A percentile compares a stretch with the other conserved stretches of the same genome.
phyloP scores from a whole-genome alignment of 2,797 vertebrate genomes.

The Sylvilagus floridanus region DNA sequence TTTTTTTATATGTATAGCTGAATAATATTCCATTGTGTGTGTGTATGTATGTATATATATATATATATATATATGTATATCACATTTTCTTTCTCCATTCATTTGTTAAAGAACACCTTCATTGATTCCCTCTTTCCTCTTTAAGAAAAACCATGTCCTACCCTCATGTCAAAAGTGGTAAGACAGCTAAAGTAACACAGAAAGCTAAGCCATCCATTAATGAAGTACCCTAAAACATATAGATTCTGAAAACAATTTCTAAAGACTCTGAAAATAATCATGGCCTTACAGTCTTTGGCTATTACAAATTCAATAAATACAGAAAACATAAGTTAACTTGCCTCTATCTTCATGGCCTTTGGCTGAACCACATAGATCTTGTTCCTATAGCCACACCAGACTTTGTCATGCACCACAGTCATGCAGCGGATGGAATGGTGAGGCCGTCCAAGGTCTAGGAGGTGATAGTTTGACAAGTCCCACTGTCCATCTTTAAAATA shows the following conservation, averaged over 20 bases:
- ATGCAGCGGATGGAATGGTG: constrained; percentile 98
- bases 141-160: not conserved
- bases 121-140: too few relatives aligned
- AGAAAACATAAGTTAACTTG: constrained; percentile 76
- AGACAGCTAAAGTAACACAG: constrained; percentile 26
- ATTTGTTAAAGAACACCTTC: too few relatives aligned
- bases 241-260: not conserved
- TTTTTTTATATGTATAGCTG: too few relatives aligned
- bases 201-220: not conserved
- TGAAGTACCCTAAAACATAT: not conserved
- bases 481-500: constrained; percentile 95
- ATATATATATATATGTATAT: too few relatives aligned
- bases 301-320: constrained; percentile 28
- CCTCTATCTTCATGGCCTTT: constrained; percentile 99
- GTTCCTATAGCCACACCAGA: constrained; percentile 99
- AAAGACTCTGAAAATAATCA: constrained; percentile 7
- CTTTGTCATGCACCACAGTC: constrained; percentile 98
- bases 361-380: constrained; percentile 98
- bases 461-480: constrained; percentile 98
- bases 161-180: not conserved
- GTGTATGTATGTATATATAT: too few relatives aligned
- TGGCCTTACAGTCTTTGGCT: not conserved
- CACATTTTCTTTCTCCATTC: too few relatives aligned
- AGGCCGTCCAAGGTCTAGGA: constrained; percentile 95
- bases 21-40: too few relatives aligned